These are phyloP conservation scores for Magallana angulata DNA, from an alignment of 1,140 invertebrate species.

Conservation along the genomic window DNA sequence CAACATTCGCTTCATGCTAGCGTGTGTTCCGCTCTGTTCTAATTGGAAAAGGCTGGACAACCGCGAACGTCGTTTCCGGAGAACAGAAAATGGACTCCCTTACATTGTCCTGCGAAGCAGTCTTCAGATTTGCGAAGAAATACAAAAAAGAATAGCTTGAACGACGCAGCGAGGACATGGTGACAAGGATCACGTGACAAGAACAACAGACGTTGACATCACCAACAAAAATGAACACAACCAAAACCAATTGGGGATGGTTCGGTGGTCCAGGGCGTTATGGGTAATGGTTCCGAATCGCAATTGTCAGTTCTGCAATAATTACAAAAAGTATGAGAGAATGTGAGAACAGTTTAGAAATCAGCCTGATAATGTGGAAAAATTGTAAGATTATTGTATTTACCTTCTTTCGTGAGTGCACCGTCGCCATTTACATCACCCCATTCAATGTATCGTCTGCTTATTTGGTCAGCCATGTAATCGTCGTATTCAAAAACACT, in stretches of 20 bases:
- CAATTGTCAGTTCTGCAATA: constrained; percentile 2
- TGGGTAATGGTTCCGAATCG: neutral
- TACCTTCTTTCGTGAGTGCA: constrained; percentile 11
- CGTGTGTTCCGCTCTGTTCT: neutral
- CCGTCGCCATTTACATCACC: neutral
- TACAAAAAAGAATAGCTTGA: neutral
- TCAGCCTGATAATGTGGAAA: neutral
- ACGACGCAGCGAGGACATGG: neutral
- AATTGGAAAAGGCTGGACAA: neutral
- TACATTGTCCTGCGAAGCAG: neutral
- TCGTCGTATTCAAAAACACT: neutral
- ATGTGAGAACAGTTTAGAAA: neutral
- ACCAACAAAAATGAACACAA: constrained; percentile 34
- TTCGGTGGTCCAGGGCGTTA: neutral
- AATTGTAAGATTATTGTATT: neutral
- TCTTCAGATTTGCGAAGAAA: neutral
- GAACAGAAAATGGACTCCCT: too few species aligned
- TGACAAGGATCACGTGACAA: constrained; percentile 8
- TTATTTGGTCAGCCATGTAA: neutral
- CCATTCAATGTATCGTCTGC: neutral
- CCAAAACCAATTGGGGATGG: constrained; percentile 16
- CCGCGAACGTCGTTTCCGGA: too few species aligned
- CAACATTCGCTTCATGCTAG: neutral
- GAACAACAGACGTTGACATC: neutral
- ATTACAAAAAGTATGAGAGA: neutral